Conservation (phyloP, 2,888 invertebrate genomes). For the Chalcosyrphus nemorum region DNA sequence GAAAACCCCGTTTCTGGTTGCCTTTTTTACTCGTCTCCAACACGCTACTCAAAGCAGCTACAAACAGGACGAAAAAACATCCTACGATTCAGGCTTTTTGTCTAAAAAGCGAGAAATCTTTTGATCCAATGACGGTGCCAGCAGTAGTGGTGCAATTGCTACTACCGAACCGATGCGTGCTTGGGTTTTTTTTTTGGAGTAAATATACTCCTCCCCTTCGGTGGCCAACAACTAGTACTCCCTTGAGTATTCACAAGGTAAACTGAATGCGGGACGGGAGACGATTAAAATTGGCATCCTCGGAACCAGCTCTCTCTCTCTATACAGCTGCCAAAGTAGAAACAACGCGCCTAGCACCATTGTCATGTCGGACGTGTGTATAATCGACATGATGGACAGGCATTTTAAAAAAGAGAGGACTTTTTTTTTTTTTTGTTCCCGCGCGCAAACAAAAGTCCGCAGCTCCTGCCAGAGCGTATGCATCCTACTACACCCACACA, state of each 20-base stretch:
- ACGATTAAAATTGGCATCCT: conserved; percentile 43
- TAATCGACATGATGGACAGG: conserved; percentile 61
- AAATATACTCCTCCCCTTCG: not conserved
- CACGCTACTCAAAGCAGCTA: conserved; percentile 15
- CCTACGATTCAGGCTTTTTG: not conserved
- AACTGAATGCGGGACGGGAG: not conserved
- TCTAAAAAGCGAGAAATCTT: conserved; percentile 56
- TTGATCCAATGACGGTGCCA: conserved; percentile 43
- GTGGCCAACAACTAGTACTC: not conserved
- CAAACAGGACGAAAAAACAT: not conserved
- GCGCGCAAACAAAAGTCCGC: not conserved
- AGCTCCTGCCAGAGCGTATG: conserved; percentile 10
- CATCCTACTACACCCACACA: not conserved
- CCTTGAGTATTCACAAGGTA: conserved; percentile 33
- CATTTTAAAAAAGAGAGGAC: conserved; percentile 33
- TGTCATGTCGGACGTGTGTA: conserved; percentile 49
- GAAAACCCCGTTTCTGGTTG: conserved; percentile 10
- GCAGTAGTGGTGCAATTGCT: conserved; percentile 4
- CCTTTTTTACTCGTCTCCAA: not conserved
- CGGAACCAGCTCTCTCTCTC: conserved; percentile 18
- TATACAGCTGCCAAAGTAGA: conserved; percentile 24
- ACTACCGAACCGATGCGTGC: too few relatives aligned
- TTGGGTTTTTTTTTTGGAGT: not conserved
- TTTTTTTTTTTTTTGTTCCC: not conserved
- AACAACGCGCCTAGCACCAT: conserved; percentile 38